Percentiles rank a stretch among this genome's conserved stretches.
Evolutionary conservation across 1,140 invertebrate genomes (phyloP).

Genomic region (Drosophila nannoptera): DNA sequence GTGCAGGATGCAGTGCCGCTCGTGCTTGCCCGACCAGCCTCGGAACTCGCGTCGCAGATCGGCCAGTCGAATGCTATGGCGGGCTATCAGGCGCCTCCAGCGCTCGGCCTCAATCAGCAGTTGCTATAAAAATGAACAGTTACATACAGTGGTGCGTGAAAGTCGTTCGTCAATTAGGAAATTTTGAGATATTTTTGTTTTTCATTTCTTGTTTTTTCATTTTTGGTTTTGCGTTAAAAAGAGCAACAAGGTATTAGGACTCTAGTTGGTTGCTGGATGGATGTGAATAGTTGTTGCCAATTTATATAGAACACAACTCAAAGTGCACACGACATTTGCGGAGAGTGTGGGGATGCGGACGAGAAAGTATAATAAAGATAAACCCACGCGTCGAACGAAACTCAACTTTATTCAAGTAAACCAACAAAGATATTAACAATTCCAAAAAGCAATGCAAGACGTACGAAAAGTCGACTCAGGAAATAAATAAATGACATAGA

Average conservation of each 20-base stretch:
- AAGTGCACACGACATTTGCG: conserved; percentile 52
- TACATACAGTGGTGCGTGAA: conserved; percentile 62
- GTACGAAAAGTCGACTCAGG: conserved; percentile 29
- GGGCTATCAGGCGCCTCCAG: conserved; percentile 72
- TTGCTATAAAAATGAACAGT: conserved; percentile 71
- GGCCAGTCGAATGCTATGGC: conserved; percentile 69
- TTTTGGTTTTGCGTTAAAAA: conserved; percentile 74
- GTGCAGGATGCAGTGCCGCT: conserved; percentile 78
- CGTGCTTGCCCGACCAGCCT: conserved; percentile 78
- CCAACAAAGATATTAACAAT: conserved; percentile 33
- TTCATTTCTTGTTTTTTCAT: conserved; percentile 51
- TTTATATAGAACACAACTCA: conserved; percentile 58
- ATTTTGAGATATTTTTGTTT: conserved; percentile 26
- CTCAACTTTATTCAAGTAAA: conserved; percentile 58
- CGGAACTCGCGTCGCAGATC: conserved; percentile 77
- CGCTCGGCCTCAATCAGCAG: conserved; percentile 76
- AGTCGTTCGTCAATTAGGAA: conserved; percentile 38
- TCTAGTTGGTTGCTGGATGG: conserved; percentile 12
- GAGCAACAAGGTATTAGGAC: conserved; percentile 25
- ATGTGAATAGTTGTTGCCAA: conserved; percentile 46
- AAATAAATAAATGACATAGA: conserved; percentile 8
- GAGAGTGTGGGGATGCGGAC: not conserved
- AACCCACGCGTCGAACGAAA: conserved; percentile 36
- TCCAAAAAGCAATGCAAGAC: conserved; percentile 41
- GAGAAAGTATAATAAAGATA: conserved; percentile 36